Conservation (phyloP, 2,797 vertebrate species). For the Semotilus atromaculatus region DNA sequence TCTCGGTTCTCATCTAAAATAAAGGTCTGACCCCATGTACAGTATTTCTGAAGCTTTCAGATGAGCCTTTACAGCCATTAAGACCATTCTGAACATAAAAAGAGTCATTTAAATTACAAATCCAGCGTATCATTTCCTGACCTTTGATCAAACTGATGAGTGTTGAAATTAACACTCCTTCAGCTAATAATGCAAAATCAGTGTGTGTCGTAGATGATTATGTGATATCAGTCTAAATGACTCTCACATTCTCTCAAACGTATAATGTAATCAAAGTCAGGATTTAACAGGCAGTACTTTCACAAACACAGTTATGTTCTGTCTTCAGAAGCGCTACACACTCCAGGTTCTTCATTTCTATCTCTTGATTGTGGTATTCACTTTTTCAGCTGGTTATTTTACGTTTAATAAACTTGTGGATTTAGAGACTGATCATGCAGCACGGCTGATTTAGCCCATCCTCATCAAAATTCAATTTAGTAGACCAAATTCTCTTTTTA, state of each 20-base stretch:
- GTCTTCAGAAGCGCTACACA: not conserved
- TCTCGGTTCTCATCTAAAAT: not conserved
- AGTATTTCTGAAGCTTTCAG: conserved; percentile 18
- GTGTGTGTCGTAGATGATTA: not conserved
- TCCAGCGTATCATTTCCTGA: not conserved
- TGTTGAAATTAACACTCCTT: not conserved
- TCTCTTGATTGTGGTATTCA: conserved; percentile 1
- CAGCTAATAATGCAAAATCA: conserved; percentile 20
- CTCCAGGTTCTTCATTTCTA: not conserved
- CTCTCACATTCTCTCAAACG: conserved; percentile 19
- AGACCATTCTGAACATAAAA: conserved; percentile 4
- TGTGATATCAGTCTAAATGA: not conserved
- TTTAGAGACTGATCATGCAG: conserved; percentile 2
- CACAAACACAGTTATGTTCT: not conserved
- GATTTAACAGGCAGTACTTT: conserved; percentile 31
- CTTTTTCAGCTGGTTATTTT: not conserved
- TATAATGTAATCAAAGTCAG: conserved; percentile 32
- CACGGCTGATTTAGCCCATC: not conserved
- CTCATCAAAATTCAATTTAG: not conserved
- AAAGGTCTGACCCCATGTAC: not conserved
- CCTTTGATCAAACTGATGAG: conserved; percentile 28
- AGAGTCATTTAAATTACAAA: conserved; percentile 30
- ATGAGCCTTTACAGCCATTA: not conserved
- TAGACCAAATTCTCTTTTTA: not conserved
- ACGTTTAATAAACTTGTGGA: not conserved